phyloP scores from a whole-genome alignment of 92 coral and sea anemone species.

The Siderastrea radians region DNA sequence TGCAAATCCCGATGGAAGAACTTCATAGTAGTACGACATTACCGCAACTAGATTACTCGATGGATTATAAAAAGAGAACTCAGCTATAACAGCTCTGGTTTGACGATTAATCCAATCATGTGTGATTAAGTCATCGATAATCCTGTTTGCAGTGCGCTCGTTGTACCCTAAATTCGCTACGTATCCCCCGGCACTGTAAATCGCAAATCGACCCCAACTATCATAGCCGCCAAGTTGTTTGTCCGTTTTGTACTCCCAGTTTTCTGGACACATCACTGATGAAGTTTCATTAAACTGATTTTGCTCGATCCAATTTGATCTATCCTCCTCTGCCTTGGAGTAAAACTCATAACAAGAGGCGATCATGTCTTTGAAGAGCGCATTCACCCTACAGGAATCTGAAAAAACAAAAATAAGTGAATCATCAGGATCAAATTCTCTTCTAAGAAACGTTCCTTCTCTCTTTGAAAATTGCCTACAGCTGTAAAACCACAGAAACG shows the following conservation, averaged over 20 bases:
- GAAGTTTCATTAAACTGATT: neutral
- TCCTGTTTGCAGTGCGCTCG: neutral
- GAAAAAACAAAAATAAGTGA: neutral
- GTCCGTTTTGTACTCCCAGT: constrained; percentile 19
- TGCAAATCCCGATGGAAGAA: constrained; percentile 31
- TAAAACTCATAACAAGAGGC: constrained; percentile 37
- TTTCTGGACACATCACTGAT: constrained; percentile 12
- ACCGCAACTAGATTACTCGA: constrained; percentile 6
- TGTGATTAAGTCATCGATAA: neutral
- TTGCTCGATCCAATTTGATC: constrained; percentile 28
- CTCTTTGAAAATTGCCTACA: too few species aligned
- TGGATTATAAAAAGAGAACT: constrained; percentile 25
- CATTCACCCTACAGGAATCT: constrained; percentile 29
- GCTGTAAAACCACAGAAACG: too few species aligned
- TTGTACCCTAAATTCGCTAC: constrained; percentile 43
- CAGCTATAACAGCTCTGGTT: constrained; percentile 40
- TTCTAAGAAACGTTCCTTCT: too few species aligned
- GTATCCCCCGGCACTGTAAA: constrained; percentile 43
- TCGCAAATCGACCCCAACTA: constrained; percentile 20
- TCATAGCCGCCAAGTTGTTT: neutral
- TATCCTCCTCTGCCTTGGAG: constrained; percentile 33
- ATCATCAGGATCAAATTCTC: too few species aligned
- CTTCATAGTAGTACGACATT: constrained; percentile 21
- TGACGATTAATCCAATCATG: constrained; percentile 42
- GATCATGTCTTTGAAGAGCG: neutral